Percentiles rank a stretch among this genome's conserved stretches.
Evolutionary conservation across 2,888 invertebrate species (phyloP).

Genomic region (Agriopis marginaria): DNA sequence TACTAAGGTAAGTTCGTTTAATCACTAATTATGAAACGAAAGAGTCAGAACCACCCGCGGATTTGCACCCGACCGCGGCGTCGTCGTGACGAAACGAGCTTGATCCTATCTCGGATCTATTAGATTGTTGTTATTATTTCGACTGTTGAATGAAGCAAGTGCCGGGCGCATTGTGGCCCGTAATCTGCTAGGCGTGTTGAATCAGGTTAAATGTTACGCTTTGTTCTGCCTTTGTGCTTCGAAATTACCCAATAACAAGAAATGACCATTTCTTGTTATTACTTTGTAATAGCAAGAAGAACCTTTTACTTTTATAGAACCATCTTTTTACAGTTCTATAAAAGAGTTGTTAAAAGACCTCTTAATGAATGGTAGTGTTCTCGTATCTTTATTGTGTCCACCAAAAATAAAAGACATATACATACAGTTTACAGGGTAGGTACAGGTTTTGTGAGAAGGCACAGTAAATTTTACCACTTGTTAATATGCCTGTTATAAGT

Average conservation of each 20-base stretch:
- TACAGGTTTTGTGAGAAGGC: too few species aligned
- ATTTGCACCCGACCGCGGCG: slow-evolving; percentile 56
- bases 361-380: too few species aligned
- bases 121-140: slow-evolving; percentile 63
- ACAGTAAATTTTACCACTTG: not conserved
- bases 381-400: too few species aligned
- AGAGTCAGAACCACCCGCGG: slow-evolving; percentile 65
- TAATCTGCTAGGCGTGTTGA: slow-evolving; percentile 36
- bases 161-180: slow-evolving; percentile 29
- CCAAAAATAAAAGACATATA: too few species aligned
- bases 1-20: slow-evolving; percentile 16
- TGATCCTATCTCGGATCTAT: slow-evolving; percentile 69
- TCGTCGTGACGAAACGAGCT: slow-evolving; percentile 64
- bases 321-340: too few species aligned
- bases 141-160: slow-evolving; percentile 58
- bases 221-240: slow-evolving; percentile 29
- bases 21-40: slow-evolving; percentile 59
- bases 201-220: slow-evolving; percentile 37
- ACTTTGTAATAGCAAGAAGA: not conserved
- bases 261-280: slow-evolving; percentile 2
- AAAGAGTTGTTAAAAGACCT: too few species aligned
- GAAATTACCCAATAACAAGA: slow-evolving; percentile 15
- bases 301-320: too few species aligned
- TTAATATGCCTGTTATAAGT: not conserved
- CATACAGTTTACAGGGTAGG: too few species aligned